phyloP scores from a whole-genome alignment of 2,797 vertebrate species.

The Micromesistius poutassou region DNA sequence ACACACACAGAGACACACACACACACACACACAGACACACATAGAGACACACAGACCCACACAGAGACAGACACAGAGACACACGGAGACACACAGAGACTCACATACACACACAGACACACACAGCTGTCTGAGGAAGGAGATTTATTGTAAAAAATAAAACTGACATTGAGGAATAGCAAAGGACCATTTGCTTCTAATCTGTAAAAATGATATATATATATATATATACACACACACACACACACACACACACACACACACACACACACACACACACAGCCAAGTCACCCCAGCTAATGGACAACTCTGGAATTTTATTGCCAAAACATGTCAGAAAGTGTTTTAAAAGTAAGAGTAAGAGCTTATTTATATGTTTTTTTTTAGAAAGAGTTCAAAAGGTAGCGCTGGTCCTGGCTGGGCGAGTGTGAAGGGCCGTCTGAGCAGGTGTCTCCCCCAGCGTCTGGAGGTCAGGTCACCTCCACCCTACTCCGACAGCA shows the following conservation, averaged over 20 bases:
- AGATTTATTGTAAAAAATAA: neutral
- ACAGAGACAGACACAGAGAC: no score
- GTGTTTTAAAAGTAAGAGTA: neutral
- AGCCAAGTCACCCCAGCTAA: neutral
- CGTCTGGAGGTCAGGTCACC: neutral
- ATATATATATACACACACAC: neutral
- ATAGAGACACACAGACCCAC: no score
- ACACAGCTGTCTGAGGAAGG: neutral
- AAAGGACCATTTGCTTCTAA: neutral
- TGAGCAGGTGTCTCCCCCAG: neutral
- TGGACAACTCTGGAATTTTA: neutral
- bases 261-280: no score
- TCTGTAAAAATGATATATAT: neutral
- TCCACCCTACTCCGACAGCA: neutral
- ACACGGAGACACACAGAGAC: no score
- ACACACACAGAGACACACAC: neutral
- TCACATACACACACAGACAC: neutral
- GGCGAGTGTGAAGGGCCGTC: neutral
- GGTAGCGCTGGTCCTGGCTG: neutral
- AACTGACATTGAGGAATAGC: constrained; percentile 2
- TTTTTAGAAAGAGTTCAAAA: neutral
- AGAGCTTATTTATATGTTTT: no score
- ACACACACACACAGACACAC: no score
- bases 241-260: neutral
- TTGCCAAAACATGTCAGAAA: neutral